phyloP scores from a whole-genome alignment of 2,797 vertebrate genomes.

The Heliangelus exortis region DNA sequence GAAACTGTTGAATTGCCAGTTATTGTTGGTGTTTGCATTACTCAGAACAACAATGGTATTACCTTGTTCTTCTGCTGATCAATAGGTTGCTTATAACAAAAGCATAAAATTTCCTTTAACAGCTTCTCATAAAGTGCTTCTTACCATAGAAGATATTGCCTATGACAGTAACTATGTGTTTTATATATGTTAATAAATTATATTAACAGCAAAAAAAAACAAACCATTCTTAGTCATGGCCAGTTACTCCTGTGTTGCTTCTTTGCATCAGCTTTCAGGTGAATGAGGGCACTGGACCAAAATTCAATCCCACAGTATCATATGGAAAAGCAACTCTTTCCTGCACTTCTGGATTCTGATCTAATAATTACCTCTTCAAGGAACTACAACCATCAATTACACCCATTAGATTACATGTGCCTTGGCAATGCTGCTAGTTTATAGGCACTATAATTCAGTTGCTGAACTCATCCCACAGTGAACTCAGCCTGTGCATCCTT shows the following conservation, averaged over 20 bases:
- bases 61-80: not conserved
- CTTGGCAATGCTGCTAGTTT: not conserved
- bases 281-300: not conserved
- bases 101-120: not conserved
- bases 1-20: not conserved
- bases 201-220: not conserved
- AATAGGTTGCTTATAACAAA: not conserved
- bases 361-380: slow-evolving; percentile 17
- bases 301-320: not conserved
- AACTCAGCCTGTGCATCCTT: not conserved
- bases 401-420: not conserved
- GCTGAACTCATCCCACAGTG: not conserved
- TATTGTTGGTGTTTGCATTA: not conserved
- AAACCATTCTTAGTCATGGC: not conserved
- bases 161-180: not conserved
- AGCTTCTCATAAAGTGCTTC: not conserved
- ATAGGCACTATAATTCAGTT: not conserved
- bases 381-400: slow-evolving; percentile 4
- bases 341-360: not conserved
- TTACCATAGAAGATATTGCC: not conserved
- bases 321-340: not conserved
- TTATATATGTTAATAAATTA: not conserved
- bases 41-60: not conserved
- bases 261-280: not conserved
- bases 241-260: not conserved